phyloP scores from a whole-genome alignment of 2,888 invertebrate genomes.

The Apeira syringaria region DNA sequence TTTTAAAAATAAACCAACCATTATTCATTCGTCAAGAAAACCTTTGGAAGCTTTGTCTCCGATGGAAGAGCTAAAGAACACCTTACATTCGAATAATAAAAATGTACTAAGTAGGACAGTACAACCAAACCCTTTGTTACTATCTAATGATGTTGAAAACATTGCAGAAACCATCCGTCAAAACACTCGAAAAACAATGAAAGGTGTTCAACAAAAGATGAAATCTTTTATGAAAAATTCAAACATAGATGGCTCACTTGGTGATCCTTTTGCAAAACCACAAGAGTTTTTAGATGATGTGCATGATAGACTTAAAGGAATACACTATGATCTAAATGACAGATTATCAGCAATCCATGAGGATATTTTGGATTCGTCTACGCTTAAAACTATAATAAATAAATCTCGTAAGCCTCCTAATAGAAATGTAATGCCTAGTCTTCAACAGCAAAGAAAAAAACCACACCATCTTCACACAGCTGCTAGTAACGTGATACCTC shows the following conservation, averaged over 20 bases:
- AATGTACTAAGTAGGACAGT: conserved; percentile 36
- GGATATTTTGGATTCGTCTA: conserved; percentile 44
- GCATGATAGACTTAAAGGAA: conserved; percentile 57
- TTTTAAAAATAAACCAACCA: no score
- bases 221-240: conserved; percentile 41
- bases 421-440: conserved; percentile 16
- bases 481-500: conserved; percentile 16
- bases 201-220: conserved; percentile 48
- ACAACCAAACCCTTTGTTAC: conserved; percentile 29
- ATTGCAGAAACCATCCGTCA: conserved; percentile 43
- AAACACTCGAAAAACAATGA: conserved; percentile 50
- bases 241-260: conserved; percentile 29
- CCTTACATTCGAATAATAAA: conserved; percentile 24
- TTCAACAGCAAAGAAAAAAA: conserved; percentile 17
- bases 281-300: conserved; percentile 56
- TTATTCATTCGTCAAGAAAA: background rate
- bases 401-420: conserved; percentile 12
- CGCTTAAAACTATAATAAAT: conserved; percentile 28
- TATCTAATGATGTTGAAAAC: conserved; percentile 21
- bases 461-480: conserved; percentile 21
- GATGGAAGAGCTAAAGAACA: conserved; percentile 33
- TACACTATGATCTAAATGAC: conserved; percentile 62
- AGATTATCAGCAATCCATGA: conserved; percentile 54
- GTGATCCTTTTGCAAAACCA: conserved; percentile 38
- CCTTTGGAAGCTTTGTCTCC: conserved; percentile 34